phyloP scores from a whole-genome alignment of 2,113 vertebrate species.

The Siniperca knerii region DNA sequence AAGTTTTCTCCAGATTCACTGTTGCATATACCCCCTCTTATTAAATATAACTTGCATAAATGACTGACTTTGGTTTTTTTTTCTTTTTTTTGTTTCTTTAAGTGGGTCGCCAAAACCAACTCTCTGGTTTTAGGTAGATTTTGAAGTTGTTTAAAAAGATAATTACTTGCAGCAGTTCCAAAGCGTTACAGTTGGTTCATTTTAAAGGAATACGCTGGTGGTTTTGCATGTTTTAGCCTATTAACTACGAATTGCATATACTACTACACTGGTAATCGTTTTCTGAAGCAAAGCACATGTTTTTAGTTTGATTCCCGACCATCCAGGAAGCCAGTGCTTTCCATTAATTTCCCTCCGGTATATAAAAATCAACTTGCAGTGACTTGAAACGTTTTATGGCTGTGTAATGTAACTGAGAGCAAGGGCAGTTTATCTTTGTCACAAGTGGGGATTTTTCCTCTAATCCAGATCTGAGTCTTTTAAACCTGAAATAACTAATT shows the following conservation, averaged over 20 bases:
- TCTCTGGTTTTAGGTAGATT: background rate
- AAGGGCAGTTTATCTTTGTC: background rate
- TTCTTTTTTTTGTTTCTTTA: background rate
- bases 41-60: background rate
- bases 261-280: background rate
- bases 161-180: background rate
- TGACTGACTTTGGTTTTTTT: background rate
- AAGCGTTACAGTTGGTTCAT: background rate
- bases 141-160: background rate
- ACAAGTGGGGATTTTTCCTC: background rate
- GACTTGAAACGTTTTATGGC: background rate
- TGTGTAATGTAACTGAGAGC: background rate
- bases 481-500: background rate
- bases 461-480: background rate
- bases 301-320: background rate
- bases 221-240: slow-evolving; percentile 17
- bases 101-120: background rate
- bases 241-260: slow-evolving; percentile 16
- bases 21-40: slow-evolving; percentile 1
- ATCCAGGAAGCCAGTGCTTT: background rate
- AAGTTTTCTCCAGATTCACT: slow-evolving; percentile 15
- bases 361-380: background rate
- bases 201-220: background rate
- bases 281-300: slow-evolving; percentile 1
- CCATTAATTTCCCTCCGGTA: background rate